Base-by-base conservation (phyloP, 2,888 invertebrate species). In the Octodonta nipae region DNA sequence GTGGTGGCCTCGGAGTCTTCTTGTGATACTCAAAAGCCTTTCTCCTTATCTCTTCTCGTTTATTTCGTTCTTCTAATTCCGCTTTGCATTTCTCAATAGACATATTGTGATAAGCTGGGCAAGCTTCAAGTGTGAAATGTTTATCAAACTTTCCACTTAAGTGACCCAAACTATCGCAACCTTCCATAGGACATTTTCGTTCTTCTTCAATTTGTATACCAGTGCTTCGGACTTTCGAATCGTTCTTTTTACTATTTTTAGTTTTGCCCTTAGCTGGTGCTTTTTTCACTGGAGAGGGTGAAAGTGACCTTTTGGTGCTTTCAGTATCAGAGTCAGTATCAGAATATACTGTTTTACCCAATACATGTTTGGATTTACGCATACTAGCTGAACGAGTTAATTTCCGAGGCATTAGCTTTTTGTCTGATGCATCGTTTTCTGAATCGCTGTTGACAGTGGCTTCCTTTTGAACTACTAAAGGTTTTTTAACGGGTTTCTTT, bases 121-220 rank as follows among this genome's bases (percentile, higher is more conserved):
- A 95, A 13, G 88, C 87, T 58, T 89, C 86, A 38, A 85, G 70
- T 2, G 89, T 84, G 58, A 89, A 87, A 64, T 95, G 95, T 14
- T 71, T 72, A 3, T 78, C 73, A 39, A 76, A 69, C 51, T 75
- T 73, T 7, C 91, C 91, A 38, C 85, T 81, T 4, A 91, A 65
- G 64, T 91, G 89, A 28, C 91, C 92, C 2, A 70, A 67, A 2
- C 91, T 91, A 55, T 91, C 85, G 55, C 92, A 93, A 33, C 83
- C 82, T 31, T 86, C 78, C 6, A 92, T 70, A 0, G 89, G 89
- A 59, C 92, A 91, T 39, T 76, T 71, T 28, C 81, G 66, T 48
- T 86, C 79, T 48, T 77, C 64, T 49, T 70, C 49, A 14, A 61
- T 51, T 11, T 50, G 34, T 26, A 49, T 46, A 33, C 58, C 58